Percentiles rank a stretch among this genome's conserved stretches.
These are phyloP conservation scores for Himalopsyche kuldschensis DNA, from an alignment of 2,888 invertebrate species.

Conservation along the genomic window DNA sequence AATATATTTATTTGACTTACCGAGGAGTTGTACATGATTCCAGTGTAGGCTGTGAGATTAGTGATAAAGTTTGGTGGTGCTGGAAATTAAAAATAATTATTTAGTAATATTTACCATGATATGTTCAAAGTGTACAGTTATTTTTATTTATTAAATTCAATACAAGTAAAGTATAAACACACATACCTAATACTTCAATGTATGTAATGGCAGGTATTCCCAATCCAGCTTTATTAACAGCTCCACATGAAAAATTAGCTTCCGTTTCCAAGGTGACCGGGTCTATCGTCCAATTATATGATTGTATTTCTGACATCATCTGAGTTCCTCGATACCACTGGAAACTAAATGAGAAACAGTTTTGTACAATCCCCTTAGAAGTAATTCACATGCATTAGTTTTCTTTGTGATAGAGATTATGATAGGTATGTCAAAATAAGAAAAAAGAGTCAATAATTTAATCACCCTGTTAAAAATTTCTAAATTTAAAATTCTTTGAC, in stretches of 20 bases:
- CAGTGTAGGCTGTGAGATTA: slow-evolving; percentile 17
- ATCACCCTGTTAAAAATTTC: too few relatives aligned
- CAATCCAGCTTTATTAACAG: slow-evolving; percentile 82
- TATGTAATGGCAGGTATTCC: slow-evolving; percentile 68
- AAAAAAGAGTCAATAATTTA: too few relatives aligned
- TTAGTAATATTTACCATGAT: not conserved
- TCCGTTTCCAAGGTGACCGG: slow-evolving; percentile 83
- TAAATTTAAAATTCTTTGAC: too few relatives aligned
- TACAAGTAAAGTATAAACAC: not conserved
- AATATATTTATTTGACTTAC: slow-evolving; percentile 15
- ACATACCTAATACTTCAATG: slow-evolving; percentile 70
- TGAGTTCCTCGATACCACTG: slow-evolving; percentile 81
- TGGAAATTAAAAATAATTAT: slow-evolving; percentile 11
- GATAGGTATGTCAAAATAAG: too few relatives aligned
- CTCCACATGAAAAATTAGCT: slow-evolving; percentile 87
- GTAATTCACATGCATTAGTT: too few relatives aligned
- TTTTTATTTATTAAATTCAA: too few relatives aligned
- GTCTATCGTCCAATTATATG: slow-evolving; percentile 76
- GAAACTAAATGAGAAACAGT: slow-evolving; percentile 52
- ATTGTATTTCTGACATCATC: slow-evolving; percentile 72
- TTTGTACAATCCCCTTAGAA: too few relatives aligned
- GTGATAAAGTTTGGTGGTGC: slow-evolving; percentile 36
- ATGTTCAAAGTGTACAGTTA: not conserved
- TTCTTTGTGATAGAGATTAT: too few relatives aligned
- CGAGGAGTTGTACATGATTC: slow-evolving; percentile 27